Base-by-base conservation (phyloP, 35 echinoderm and acorn worm species). In the Ptychodera flava region DNA sequence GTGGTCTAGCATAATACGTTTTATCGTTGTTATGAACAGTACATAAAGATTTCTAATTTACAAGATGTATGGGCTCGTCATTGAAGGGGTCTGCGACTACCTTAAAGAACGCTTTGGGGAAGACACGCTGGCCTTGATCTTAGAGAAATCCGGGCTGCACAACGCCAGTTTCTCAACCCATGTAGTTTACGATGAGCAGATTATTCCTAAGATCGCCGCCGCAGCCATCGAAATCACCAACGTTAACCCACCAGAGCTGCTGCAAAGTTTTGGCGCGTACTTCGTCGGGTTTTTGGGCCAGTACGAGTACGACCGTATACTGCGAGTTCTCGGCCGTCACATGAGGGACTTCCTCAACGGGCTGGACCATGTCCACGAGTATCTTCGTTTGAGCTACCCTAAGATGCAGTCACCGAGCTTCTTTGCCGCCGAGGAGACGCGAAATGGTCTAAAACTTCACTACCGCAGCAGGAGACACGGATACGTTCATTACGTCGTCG, bases 371-470 rank as follows among this genome's bases (percentile, higher is more conserved):
- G 86, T 97, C 0, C 95, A 97, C 77, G 95, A 97, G 81, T 97
- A 97, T 81, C 87, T 97, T 35, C 86, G 95, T 1, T 97, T 97
- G 79, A 97, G 95, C 33, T 97, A 97, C 80, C 95, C 95, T 14
- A 97, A 97, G 84, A 93, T 97, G 89, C 91, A 93, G 79, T 92
- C 95, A 1, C 95, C 95, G 1, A 97, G 95, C 52, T 97, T 97
- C 78, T 97, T 97, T 80, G 89, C 86, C 79, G 90, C 92, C 1
- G 92, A 91, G 22, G 95, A 97, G 80, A 93, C 32, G 29, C 64
- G 77, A 1, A 35, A 87, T 6, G 95, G 95, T 0, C 75, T 97
- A 83, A 97, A 92, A 31, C 79, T 97, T 14, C 89, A 93, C 80
- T 97, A 97, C 36, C 82, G 95, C 16, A 87, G 89, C 15, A 89